These are phyloP conservation scores for Pyrrhia umbra DNA, from an alignment of 2,888 invertebrate species.

Conservation along the genomic window DNA sequence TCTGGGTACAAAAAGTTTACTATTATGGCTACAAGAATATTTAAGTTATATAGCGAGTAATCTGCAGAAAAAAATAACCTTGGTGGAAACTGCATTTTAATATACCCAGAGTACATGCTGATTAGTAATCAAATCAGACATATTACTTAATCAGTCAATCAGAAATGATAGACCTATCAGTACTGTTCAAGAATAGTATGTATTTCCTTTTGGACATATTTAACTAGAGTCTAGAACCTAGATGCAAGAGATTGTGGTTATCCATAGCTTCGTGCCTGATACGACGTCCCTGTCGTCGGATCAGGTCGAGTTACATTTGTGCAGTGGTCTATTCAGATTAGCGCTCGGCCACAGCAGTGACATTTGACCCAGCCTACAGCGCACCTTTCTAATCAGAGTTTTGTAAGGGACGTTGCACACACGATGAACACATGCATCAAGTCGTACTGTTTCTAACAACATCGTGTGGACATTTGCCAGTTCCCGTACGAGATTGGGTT, in stretches of 20 bases:
- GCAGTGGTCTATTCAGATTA: constrained; percentile 61
- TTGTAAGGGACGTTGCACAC: constrained; percentile 12
- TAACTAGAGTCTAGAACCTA: neutral
- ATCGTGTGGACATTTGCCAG: constrained; percentile 9
- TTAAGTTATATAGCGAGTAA: neutral
- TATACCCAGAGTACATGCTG: neutral
- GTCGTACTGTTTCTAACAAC: constrained; percentile 10
- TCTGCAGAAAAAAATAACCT: neutral
- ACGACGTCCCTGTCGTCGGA: constrained; percentile 23
- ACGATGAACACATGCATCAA: neutral
- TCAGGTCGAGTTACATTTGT: constrained; percentile 59
- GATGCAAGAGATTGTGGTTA: constrained; percentile 23
- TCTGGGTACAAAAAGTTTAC: neutral
- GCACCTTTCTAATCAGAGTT: constrained; percentile 58
- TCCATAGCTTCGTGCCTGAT: constrained; percentile 12
- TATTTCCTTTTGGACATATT: neutral
- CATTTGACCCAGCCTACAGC: constrained; percentile 58
- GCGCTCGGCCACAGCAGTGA: constrained; percentile 58
- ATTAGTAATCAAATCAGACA: too few relatives aligned
- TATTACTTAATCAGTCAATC: constrained; percentile 20
- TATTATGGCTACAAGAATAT: neutral
- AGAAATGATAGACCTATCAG: constrained; percentile 9
- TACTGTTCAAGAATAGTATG: constrained; percentile 12
- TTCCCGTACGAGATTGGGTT: neutral
- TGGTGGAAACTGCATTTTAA: neutral